These are phyloP conservation scores for Diprion similis DNA, from an alignment of 1,140 invertebrate genomes.

Conservation along the genomic window DNA sequence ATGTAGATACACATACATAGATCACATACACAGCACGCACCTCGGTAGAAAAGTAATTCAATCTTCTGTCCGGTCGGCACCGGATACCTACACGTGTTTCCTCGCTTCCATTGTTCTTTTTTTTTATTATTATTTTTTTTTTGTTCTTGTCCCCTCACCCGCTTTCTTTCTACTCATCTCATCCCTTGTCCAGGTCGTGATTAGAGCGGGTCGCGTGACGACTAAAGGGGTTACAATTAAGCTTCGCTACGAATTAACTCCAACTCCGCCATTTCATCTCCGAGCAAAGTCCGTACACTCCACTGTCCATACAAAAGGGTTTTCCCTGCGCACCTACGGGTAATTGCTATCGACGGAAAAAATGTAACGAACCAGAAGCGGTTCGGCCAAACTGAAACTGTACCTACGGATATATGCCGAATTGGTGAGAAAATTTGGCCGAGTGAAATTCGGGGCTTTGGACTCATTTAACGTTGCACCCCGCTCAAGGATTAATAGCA, in stretches of 20 bases:
- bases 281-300: not conserved
- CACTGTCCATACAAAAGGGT: not conserved
- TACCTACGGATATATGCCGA: not conserved
- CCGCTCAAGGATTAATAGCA: no score
- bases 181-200: not conserved
- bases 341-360: not conserved
- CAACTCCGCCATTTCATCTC: not conserved
- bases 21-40: not conserved
- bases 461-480: no score
- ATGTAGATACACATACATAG: no score
- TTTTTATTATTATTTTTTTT: conserved; percentile 39
- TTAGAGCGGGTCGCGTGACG: not conserved
- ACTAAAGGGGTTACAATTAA: conserved; percentile 15
- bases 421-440: no score
- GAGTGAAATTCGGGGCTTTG: no score
- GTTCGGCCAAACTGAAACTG: not conserved
- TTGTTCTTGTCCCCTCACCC: conserved; percentile 18
- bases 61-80: not conserved
- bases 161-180: conserved; percentile 18
- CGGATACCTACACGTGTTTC: not conserved
- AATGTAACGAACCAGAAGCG: conserved; percentile 16
- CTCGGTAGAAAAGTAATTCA: not conserved
- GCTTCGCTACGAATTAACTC: conserved; percentile 10
- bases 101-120: conserved; percentile 14
- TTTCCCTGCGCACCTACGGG: not conserved